Evolutionary conservation across 2,888 invertebrate species (phyloP).

Genomic region (Mimumesa dahlbomi): DNA sequence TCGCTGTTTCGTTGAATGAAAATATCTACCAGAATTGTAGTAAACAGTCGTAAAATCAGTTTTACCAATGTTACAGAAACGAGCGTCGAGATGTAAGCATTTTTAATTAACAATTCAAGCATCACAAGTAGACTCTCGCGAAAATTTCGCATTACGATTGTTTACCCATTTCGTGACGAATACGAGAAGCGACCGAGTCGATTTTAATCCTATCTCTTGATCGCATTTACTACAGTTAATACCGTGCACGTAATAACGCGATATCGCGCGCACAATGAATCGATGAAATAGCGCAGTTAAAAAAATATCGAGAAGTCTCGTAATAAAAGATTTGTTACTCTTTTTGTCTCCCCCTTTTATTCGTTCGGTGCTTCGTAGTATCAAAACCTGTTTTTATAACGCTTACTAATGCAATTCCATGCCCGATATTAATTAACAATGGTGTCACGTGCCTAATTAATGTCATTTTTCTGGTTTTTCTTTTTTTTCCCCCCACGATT

Average conservation of each 20-base stretch:
- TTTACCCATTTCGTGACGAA: no score
- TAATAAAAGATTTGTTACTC: constrained; percentile 46
- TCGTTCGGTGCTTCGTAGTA: constrained; percentile 45
- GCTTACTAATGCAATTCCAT: constrained; percentile 25
- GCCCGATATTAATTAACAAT: constrained; percentile 7
- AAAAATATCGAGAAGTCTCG: constrained; percentile 48
- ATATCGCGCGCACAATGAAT: background rate
- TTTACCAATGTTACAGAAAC: no score
- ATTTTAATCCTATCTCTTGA: background rate
- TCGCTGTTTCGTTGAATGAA: no score
- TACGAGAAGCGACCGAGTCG: background rate
- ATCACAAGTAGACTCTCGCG: no score
- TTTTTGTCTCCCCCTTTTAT: background rate
- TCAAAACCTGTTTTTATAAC: constrained; percentile 40
- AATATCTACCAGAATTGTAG: no score
- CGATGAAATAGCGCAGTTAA: constrained; percentile 38
- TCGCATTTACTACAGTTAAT: constrained; percentile 1
- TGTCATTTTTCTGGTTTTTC: no score
- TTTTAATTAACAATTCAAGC: no score
- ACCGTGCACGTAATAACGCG: background rate
- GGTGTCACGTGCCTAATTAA: constrained; percentile 8
- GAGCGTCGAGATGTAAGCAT: no score
- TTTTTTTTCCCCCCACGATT: no score
- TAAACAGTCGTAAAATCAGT: no score
- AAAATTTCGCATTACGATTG: no score